Percentiles rank a stretch among this genome's conserved stretches.
Conservation (phyloP, 2,888 invertebrate genomes). For the Agrochola macilenta region DNA sequence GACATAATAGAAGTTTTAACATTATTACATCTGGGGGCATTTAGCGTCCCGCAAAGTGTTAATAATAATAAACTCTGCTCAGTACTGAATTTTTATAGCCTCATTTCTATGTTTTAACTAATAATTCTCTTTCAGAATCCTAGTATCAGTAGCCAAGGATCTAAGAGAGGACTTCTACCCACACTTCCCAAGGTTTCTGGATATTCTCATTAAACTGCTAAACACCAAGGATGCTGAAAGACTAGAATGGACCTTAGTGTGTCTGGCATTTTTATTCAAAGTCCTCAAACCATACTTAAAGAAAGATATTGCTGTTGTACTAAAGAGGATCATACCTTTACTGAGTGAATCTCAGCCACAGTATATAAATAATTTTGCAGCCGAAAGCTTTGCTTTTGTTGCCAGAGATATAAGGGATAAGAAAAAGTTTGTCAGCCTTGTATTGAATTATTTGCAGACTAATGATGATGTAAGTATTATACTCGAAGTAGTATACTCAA, state of each 20-base stretch:
- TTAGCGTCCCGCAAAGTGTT: too few species aligned
- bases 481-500: too few species aligned
- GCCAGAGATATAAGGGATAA: slow-evolving; percentile 96
- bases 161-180: slow-evolving; percentile 96
- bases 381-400: slow-evolving; percentile 98
- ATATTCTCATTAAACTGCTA: slow-evolving; percentile 93
- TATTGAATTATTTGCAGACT: slow-evolving; percentile 92
- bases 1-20: too few species aligned
- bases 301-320: slow-evolving; percentile 94
- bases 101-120: not conserved
- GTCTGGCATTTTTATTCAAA: slow-evolving; percentile 97
- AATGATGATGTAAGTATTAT: slow-evolving; percentile 93
- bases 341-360: slow-evolving; percentile 94
- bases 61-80: not conserved
- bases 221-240: slow-evolving; percentile 95
- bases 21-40: too few species aligned
- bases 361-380: slow-evolving; percentile 97
- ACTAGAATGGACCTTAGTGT: slow-evolving; percentile 96
- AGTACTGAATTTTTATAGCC: not conserved
- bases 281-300: slow-evolving; percentile 95
- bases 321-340: slow-evolving; percentile 93
- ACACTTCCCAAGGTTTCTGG: slow-evolving; percentile 95
- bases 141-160: slow-evolving; percentile 96
- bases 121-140: slow-evolving; percentile 90
- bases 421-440: slow-evolving; percentile 92